phyloP scores from a whole-genome alignment of 2,113 vertebrate species.

The Clarias magur region DNA sequence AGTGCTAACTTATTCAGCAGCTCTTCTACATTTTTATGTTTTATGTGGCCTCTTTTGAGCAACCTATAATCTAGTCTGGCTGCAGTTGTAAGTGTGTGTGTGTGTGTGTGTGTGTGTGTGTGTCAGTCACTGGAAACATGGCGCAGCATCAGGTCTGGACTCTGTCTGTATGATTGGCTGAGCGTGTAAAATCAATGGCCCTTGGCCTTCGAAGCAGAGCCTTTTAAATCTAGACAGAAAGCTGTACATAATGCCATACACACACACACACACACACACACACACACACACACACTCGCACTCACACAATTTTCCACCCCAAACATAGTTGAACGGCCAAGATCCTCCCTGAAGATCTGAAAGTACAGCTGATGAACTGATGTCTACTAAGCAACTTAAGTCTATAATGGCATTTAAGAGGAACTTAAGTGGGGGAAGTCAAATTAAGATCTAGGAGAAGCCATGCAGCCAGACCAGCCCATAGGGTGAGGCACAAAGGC shows the following conservation, averaged over 20 bases:
- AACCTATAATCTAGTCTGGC: slow-evolving; percentile 17
- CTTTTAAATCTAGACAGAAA: slow-evolving; percentile 64
- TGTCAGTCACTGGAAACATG: slow-evolving; percentile 47
- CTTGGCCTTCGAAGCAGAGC: slow-evolving; percentile 57
- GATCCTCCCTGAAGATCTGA: neutral
- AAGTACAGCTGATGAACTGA: neutral
- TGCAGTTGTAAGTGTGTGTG: slow-evolving; percentile 59
- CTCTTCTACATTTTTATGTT: neutral
- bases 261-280: slow-evolving; percentile 15
- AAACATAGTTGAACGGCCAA: neutral
- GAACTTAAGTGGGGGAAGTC: neutral
- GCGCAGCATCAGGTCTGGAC: slow-evolving; percentile 56
- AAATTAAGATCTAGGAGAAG: neutral
- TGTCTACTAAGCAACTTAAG: neutral
- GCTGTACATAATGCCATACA: slow-evolving; percentile 19
- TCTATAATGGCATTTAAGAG: neutral
- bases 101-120: slow-evolving; percentile 55
- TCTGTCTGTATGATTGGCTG: slow-evolving; percentile 69
- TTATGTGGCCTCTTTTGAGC: slow-evolving; percentile 51
- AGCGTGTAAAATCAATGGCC: slow-evolving; percentile 65
- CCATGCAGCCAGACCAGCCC: neutral
- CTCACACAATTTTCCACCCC: slow-evolving; percentile 13
- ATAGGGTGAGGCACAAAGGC: neutral
- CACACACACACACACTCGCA: slow-evolving; percentile 31
- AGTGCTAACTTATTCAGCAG: neutral